Conservation (phyloP, 1,140 invertebrate species). For the Zophobas atratus region DNA sequence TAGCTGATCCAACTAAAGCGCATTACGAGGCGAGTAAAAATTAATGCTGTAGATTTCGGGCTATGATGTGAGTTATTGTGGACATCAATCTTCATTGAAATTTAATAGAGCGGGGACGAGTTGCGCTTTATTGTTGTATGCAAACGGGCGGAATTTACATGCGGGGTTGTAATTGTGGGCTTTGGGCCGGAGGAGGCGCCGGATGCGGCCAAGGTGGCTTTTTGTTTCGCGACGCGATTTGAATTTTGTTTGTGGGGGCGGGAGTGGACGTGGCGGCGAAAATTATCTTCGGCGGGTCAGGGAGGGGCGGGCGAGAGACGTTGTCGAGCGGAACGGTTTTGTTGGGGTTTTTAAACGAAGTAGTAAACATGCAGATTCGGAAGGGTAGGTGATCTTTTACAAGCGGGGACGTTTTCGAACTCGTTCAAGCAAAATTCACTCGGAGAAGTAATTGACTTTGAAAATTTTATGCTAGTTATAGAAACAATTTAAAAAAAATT, state of each 20-base stretch:
- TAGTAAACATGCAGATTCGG: too few species aligned
- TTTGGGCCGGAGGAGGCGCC: neutral
- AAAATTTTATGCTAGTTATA: too few species aligned
- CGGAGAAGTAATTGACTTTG: too few species aligned
- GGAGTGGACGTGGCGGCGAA: neutral
- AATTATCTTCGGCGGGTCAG: neutral
- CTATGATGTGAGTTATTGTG: constrained; percentile 25
- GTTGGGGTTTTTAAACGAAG: too few species aligned
- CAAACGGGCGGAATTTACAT: constrained; percentile 1
- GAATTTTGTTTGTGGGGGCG: neutral
- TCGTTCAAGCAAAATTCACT: too few species aligned
- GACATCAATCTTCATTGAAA: constrained; percentile 27
- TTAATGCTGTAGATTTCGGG: constrained; percentile 26
- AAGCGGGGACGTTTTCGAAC: too few species aligned
- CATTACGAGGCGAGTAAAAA: constrained; percentile 22
- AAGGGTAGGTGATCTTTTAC: too few species aligned
- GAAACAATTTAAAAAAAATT: too few species aligned
- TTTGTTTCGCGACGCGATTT: neutral
- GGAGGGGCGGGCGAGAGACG: neutral
- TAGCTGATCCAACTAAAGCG: constrained; percentile 42
- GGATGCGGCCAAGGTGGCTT: neutral
- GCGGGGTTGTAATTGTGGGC: neutral
- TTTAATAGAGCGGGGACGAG: constrained; percentile 7
- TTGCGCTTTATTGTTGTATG: neutral
- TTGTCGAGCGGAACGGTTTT: neutral